These are phyloP conservation scores for Pardosa pseudoannulata DNA, from an alignment of 2,888 invertebrate species.

Conservation along the genomic window DNA sequence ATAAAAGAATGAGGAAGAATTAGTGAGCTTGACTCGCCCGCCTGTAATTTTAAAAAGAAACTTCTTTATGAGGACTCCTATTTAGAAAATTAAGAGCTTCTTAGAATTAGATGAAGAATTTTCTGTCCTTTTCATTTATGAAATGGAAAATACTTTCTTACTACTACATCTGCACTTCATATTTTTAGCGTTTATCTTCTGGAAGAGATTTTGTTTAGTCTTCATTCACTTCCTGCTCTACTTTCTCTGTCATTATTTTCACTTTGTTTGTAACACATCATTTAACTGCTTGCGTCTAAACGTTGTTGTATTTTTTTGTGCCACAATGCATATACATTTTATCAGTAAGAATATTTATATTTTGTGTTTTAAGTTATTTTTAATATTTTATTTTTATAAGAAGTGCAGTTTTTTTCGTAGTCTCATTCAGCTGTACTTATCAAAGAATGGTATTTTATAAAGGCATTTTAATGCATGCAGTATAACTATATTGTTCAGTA, in stretches of 20 bases:
- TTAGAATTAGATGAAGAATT: background rate
- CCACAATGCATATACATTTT: no score
- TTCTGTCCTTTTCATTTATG: background rate
- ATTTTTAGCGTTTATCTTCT: background rate
- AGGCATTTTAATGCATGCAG: no score
- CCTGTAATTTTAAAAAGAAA: background rate
- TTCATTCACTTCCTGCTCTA: background rate
- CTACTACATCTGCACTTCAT: background rate
- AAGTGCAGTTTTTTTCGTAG: no score
- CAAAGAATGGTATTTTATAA: no score
- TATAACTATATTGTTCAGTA: no score
- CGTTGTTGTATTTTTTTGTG: no score
- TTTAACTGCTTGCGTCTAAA: background rate
- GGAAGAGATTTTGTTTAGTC: background rate
- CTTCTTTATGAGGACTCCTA: background rate
- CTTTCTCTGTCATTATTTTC: background rate
- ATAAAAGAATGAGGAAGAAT: background rate
- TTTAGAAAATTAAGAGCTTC: background rate
- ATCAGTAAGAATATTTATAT: no score
- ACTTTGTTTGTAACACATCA: background rate
- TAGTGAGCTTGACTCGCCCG: background rate
- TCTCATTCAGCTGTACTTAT: no score
- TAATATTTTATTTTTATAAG: no score
- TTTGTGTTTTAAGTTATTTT: no score
- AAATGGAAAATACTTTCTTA: background rate